Percentiles rank a stretch among this genome's conserved stretches.
phyloP scores from a whole-genome alignment of 2,888 invertebrate genomes.

The Epinotia bilunana region DNA sequence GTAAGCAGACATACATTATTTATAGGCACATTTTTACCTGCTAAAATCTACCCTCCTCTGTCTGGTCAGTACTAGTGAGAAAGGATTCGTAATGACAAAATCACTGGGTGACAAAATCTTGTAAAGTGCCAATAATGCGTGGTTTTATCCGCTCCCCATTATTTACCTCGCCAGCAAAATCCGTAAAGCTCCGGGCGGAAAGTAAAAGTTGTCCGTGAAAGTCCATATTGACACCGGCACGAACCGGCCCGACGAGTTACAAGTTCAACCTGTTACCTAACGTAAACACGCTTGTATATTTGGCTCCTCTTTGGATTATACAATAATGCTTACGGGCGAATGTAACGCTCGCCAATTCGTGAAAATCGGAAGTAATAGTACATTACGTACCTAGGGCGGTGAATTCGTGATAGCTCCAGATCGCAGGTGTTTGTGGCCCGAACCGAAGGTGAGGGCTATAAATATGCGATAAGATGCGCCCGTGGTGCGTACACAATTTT shows the following conservation, averaged over 20 bases:
- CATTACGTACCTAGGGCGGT: too few relatives aligned
- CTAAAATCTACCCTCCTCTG: too few relatives aligned
- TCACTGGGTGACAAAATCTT: neutral
- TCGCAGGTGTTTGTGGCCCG: too few relatives aligned
- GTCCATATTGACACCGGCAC: constrained; percentile 44
- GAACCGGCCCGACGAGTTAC: constrained; percentile 36
- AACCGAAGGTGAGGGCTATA: too few relatives aligned
- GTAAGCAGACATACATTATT: too few relatives aligned
- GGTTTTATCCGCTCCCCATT: neutral
- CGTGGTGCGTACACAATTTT: too few relatives aligned
- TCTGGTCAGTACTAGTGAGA: neutral
- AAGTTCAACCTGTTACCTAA: constrained; percentile 48
- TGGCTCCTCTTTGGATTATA: constrained; percentile 18
- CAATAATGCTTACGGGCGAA: constrained; percentile 6
- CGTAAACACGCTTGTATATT: constrained; percentile 26
- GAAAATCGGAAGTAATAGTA: too few relatives aligned
- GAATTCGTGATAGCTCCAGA: too few relatives aligned
- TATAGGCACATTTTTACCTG: too few relatives aligned
- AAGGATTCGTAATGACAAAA: too few relatives aligned
- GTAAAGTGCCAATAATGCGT: neutral
- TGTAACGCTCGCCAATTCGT: too few relatives aligned
- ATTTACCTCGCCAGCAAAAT: constrained; percentile 9
- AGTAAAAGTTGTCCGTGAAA: constrained; percentile 52
- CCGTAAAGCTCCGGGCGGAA: constrained; percentile 35
- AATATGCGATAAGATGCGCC: too few relatives aligned